Percentiles rank a stretch among this genome's conserved stretches.
phyloP scores from a whole-genome alignment of 1,140 invertebrate genomes.

The Cherax destructor region DNA sequence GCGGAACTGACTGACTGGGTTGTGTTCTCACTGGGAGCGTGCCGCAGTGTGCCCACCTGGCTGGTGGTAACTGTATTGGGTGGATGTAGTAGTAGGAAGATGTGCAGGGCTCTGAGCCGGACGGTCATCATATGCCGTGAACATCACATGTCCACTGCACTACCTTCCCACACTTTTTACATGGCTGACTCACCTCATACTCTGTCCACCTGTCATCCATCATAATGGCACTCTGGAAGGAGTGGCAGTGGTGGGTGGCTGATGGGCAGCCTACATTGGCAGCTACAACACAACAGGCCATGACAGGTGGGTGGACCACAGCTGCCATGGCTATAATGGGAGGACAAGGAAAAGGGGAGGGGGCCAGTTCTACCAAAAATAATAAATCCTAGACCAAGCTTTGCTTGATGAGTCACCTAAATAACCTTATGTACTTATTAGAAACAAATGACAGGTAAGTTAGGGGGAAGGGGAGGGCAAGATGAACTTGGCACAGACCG shows the following conservation, averaged over 20 bases:
- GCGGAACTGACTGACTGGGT: conserved; percentile 57
- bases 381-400: conserved; percentile 68
- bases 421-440: conserved; percentile 69
- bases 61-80: conserved; percentile 35
- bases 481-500: conserved; percentile 69
- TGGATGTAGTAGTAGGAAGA: conserved; percentile 17
- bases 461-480: conserved; percentile 43
- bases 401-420: conserved; percentile 69
- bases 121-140: conserved; percentile 60
- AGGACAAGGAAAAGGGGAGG: no score
- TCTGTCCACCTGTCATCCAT: conserved; percentile 33
- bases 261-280: conserved; percentile 40
- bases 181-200: conserved; percentile 48
- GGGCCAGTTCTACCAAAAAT: conserved; percentile 69
- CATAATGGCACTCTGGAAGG: conserved; percentile 17
- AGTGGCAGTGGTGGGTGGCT: conserved; percentile 27
- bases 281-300: conserved; percentile 59
- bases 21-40: conserved; percentile 36
- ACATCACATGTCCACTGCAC: conserved; percentile 64
- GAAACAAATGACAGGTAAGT: conserved; percentile 69
- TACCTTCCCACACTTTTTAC: conserved; percentile 18
- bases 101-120: conserved; percentile 56
- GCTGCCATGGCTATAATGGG: conserved; percentile 32
- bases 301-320: conserved; percentile 36
- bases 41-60: conserved; percentile 43